These are phyloP conservation scores for Manis crassicaudata DNA, from an alignment of 2,797 vertebrate genomes.

Conservation along the genomic window DNA sequence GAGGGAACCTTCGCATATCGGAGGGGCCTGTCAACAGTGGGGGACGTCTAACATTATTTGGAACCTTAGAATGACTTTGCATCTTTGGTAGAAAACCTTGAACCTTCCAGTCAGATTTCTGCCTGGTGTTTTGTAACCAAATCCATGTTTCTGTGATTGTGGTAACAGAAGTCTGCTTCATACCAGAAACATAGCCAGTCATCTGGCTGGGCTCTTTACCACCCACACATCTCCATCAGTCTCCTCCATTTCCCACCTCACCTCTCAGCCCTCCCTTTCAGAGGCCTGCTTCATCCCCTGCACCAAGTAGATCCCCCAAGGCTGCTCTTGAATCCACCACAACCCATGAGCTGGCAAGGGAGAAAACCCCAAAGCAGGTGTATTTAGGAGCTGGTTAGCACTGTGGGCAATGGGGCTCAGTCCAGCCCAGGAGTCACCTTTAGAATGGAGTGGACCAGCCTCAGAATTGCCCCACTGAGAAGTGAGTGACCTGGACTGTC, in stretches of 20 bases:
- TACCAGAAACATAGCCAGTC: neutral
- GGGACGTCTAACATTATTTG: neutral
- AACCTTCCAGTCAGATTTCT: neutral
- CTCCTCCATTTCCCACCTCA: neutral
- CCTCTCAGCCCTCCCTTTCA: neutral
- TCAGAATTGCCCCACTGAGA: neutral
- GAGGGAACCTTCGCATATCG: neutral
- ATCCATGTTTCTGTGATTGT: neutral
- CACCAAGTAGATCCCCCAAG: neutral
- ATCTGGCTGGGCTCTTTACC: neutral
- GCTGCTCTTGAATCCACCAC: accelerated
- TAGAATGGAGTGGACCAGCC: neutral
- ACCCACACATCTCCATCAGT: neutral
- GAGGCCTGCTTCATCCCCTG: neutral
- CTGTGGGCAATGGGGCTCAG: neutral
- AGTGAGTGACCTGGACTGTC: neutral
- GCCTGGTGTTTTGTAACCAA: neutral
- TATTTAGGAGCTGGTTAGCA: no score
- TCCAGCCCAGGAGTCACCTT: no score
- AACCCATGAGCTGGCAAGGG: neutral
- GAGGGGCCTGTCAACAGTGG: neutral
- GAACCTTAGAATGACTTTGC: neutral
- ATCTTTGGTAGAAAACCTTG: neutral
- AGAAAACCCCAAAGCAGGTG: neutral
- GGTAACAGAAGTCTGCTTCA: neutral